These are phyloP conservation scores for Boleophthalmus pectinirostris DNA, from an alignment of 2,113 vertebrate species.

Conservation along the genomic window DNA sequence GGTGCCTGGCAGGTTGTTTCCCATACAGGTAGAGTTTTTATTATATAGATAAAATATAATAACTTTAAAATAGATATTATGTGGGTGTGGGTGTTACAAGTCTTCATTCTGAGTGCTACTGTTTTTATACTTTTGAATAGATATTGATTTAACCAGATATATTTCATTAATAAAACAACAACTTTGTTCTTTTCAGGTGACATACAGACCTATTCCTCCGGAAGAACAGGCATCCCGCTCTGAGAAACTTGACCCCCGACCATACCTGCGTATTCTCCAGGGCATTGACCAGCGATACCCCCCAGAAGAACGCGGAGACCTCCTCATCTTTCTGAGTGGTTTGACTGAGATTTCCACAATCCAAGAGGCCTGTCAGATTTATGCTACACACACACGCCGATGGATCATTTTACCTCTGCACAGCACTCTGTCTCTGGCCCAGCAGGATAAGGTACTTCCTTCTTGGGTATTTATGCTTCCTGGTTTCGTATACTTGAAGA, in stretches of 20 bases:
- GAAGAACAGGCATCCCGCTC: conserved; percentile 71
- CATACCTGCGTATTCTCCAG: conserved; percentile 88
- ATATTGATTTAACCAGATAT: neutral
- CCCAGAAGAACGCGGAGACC: conserved; percentile 85
- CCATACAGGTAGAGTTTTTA: conserved; percentile 81
- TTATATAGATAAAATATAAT: neutral
- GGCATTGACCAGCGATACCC: conserved; percentile 89
- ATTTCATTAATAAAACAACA: neutral
- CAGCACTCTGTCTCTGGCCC: conserved; percentile 85
- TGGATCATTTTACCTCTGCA: conserved; percentile 90
- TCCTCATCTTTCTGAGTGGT: conserved; percentile 92
- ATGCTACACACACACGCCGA: conserved; percentile 81
- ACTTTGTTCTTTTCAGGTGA: conserved; percentile 73
- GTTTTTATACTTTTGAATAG: neutral
- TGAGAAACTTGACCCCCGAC: conserved; percentile 85
- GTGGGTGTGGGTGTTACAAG: neutral
- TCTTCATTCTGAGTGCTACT: neutral
- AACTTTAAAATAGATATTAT: neutral
- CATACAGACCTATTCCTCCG: conserved; percentile 84
- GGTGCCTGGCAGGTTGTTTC: conserved; percentile 89
- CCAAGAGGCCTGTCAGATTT: conserved; percentile 83
- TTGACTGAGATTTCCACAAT: conserved; percentile 86
- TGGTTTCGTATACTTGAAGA: neutral
- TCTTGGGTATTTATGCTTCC: neutral
- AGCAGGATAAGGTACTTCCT: conserved; percentile 88